A percentile compares a stretch with the other conserved stretches of the same genome.
Conservation (phyloP, 1,140 invertebrate genomes). For the Epicauta chinensis region DNA sequence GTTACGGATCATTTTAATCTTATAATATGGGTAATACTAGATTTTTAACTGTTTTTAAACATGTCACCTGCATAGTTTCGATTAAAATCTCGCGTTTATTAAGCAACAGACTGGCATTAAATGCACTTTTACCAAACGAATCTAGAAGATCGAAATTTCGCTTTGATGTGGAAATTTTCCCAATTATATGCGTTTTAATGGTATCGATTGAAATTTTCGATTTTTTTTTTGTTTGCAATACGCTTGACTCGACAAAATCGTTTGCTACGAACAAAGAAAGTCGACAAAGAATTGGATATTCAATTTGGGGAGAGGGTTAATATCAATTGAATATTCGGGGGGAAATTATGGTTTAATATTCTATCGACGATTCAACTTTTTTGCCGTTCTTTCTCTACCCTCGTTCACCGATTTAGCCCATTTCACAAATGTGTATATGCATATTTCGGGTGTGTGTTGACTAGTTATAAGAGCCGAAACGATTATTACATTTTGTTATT, state of each 20-base stretch:
- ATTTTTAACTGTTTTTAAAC: constrained; percentile 20
- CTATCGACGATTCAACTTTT: constrained; percentile 12
- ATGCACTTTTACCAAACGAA: too few relatives aligned
- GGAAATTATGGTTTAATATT: constrained; percentile 24
- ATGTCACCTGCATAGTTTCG: constrained; percentile 14
- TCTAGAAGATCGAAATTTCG: too few relatives aligned
- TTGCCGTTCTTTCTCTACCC: background rate
- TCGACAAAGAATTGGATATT: too few relatives aligned
- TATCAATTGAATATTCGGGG: constrained; percentile 24
- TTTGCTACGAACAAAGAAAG: too few relatives aligned
- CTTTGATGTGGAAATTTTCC: too few relatives aligned
- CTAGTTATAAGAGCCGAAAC: constrained; percentile 11
- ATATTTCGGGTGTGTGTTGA: background rate
- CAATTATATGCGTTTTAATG: too few relatives aligned
- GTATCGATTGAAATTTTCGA: too few relatives aligned
- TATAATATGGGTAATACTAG: background rate
- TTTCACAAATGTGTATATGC: background rate
- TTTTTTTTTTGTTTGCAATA: too few relatives aligned
- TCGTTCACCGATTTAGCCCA: too few relatives aligned
- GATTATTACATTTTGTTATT: constrained; percentile 14
- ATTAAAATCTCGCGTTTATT: constrained; percentile 18
- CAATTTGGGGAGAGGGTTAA: constrained; percentile 4
- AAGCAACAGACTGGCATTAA: too few relatives aligned
- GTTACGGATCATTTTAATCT: constrained; percentile 16
- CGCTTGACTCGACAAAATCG: too few relatives aligned